A percentile compares a stretch with the other conserved stretches of the same genome.
Evolutionary conservation across 1,140 invertebrate species (phyloP).

Genomic region (Ips nitidus): DNA sequence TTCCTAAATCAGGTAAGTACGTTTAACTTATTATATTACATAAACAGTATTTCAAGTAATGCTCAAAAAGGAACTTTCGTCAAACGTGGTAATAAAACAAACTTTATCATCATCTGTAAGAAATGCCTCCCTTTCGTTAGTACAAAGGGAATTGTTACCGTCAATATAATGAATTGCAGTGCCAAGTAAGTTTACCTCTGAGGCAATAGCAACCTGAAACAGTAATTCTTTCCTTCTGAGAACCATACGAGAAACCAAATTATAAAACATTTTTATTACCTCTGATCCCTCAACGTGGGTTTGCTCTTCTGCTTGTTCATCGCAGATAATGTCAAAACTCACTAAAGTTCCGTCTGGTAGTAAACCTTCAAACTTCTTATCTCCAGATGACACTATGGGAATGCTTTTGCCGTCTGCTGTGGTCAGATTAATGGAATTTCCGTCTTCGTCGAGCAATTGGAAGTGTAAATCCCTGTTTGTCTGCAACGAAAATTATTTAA

Average conservation of each 20-base stretch:
- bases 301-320: slow-evolving; percentile 14
- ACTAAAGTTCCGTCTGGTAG: slow-evolving; percentile 56
- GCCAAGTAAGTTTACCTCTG: slow-evolving; percentile 38
- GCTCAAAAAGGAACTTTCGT: slow-evolving; percentile 19
- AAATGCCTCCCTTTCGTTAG: slow-evolving; percentile 10
- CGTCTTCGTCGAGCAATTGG: slow-evolving; percentile 64
- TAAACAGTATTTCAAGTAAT: too few species aligned
- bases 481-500: background rate
- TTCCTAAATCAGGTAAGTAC: too few species aligned
- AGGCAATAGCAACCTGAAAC: background rate
- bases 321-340: slow-evolving; percentile 40
- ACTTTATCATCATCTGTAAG: slow-evolving; percentile 33
- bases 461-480: slow-evolving; percentile 30
- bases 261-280: too few species aligned
- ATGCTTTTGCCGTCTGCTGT: slow-evolving; percentile 64
- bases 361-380: slow-evolving; percentile 57
- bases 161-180: slow-evolving; percentile 48
- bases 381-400: slow-evolving; percentile 56
- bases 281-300: slow-evolving; percentile 14
- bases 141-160: slow-evolving; percentile 19
- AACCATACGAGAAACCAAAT: too few species aligned
- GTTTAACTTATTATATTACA: too few species aligned
- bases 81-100: slow-evolving; percentile 30
- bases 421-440: slow-evolving; percentile 68
- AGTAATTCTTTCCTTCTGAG: background rate